Conservation (phyloP, 2,113 vertebrate genomes). For the Clinocottus analis region DNA sequence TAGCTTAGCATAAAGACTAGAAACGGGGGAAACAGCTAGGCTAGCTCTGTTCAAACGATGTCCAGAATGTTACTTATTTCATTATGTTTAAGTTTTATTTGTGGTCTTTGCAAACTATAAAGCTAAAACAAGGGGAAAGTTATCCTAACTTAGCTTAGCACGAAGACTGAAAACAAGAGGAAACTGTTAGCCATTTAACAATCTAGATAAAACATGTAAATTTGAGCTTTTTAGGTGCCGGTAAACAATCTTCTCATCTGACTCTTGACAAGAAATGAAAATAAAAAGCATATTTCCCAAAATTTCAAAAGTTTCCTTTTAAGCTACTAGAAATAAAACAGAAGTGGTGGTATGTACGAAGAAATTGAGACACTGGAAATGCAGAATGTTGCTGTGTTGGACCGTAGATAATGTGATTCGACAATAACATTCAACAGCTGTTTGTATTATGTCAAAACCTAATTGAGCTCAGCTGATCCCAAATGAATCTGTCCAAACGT, state of each 20-base stretch:
- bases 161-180: background rate
- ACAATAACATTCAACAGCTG: slow-evolving; percentile 80
- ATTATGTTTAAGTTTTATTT: background rate
- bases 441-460: slow-evolving; percentile 57
- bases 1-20: background rate
- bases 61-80: too few species aligned
- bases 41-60: background rate
- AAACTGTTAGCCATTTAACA: background rate
- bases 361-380: slow-evolving; percentile 26
- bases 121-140: background rate
- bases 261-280: background rate
- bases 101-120: background rate
- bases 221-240: background rate
- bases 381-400: slow-evolving; percentile 53
- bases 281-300: background rate
- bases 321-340: slow-evolving; percentile 38
- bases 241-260: background rate
- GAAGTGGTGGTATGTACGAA: slow-evolving; percentile 5
- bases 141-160: background rate
- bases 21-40: background rate
- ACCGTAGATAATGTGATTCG: slow-evolving; percentile 59
- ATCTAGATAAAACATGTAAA: background rate
- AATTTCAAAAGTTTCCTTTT: slow-evolving; percentile 22
- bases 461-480: slow-evolving; percentile 51
- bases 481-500: slow-evolving; percentile 42